phyloP scores from a whole-genome alignment of 2,797 vertebrate species.

The Chanos chanos region DNA sequence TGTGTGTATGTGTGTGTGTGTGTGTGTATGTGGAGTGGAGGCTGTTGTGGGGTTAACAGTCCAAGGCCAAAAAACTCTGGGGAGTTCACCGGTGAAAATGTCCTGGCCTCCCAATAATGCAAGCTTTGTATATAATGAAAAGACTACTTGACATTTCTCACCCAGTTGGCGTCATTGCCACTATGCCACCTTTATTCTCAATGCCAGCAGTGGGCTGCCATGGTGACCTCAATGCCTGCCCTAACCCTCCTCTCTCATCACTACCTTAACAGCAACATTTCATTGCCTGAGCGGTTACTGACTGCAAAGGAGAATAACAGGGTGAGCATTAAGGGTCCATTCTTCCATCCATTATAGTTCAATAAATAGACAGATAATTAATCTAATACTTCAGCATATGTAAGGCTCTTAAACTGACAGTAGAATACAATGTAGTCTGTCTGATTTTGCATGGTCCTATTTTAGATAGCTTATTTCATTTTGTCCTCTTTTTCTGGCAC shows the following conservation, averaged over 20 bases:
- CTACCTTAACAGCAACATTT: background rate
- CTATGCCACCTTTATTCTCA: background rate
- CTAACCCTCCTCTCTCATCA: background rate
- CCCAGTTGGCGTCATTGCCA: background rate
- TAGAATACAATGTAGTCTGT: no score
- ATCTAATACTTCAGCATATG: no score
- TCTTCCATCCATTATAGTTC: no score
- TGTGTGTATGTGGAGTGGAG: background rate
- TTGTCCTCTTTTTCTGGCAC: background rate
- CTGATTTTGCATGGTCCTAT: background rate
- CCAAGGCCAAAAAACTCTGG: background rate
- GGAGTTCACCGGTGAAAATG: background rate
- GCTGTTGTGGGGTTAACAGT: background rate
- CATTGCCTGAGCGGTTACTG: no score
- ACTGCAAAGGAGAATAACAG: background rate
- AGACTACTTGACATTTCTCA: conserved; percentile 16
- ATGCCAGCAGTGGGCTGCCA: conserved; percentile 8
- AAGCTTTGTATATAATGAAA: conserved; percentile 17
- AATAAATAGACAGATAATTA: no score
- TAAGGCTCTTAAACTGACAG: no score
- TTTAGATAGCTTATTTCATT: background rate
- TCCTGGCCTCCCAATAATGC: background rate
- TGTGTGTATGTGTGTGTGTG: background rate
- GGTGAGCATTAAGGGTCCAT: background rate
- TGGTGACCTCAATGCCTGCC: conserved; percentile 10